Evolutionary conservation across 1,140 invertebrate genomes (phyloP).

Genomic region (Lanistes nyassanus): DNA sequence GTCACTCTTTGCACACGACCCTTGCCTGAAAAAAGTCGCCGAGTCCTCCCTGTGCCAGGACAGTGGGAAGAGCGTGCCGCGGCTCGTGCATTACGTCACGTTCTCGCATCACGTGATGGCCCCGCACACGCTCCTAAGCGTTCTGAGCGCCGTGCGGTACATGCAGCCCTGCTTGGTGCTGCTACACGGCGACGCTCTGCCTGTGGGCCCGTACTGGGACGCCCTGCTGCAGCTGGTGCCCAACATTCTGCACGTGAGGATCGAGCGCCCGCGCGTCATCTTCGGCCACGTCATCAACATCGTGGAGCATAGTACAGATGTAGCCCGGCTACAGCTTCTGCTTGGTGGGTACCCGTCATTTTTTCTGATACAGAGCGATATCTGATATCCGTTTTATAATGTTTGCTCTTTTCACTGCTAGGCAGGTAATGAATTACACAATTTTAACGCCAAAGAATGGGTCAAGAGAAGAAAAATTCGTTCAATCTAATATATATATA

Average conservation of each 20-base stretch:
- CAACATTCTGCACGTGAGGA: conserved; percentile 29
- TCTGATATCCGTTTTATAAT: no score
- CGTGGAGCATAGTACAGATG: conserved; percentile 39
- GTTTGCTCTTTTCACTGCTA: background rate
- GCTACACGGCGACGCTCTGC: conserved; percentile 28
- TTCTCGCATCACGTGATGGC: conserved; percentile 20
- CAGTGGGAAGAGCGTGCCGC: conserved; percentile 1
- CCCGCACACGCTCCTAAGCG: conserved; percentile 17
- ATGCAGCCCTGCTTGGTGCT: conserved; percentile 34
- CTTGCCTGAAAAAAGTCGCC: conserved; percentile 15
- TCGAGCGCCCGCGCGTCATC: conserved; percentile 32
- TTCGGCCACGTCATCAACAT: conserved; percentile 30
- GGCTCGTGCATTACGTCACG: conserved; percentile 24
- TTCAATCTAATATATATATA: background rate
- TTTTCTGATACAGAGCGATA: no score
- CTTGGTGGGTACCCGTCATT: conserved; percentile 21
- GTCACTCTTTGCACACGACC: background rate
- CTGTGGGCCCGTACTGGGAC: conserved; percentile 31
- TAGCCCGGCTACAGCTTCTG: conserved; percentile 37
- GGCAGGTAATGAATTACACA: background rate
- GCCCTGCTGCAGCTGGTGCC: conserved; percentile 22
- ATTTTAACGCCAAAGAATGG: background rate
- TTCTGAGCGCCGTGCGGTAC: conserved; percentile 21
- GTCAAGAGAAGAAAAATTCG: background rate
- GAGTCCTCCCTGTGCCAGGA: background rate